These are phyloP conservation scores for Phataginus tricuspis DNA, from an alignment of 2,797 vertebrate species.

Conservation along the genomic window DNA sequence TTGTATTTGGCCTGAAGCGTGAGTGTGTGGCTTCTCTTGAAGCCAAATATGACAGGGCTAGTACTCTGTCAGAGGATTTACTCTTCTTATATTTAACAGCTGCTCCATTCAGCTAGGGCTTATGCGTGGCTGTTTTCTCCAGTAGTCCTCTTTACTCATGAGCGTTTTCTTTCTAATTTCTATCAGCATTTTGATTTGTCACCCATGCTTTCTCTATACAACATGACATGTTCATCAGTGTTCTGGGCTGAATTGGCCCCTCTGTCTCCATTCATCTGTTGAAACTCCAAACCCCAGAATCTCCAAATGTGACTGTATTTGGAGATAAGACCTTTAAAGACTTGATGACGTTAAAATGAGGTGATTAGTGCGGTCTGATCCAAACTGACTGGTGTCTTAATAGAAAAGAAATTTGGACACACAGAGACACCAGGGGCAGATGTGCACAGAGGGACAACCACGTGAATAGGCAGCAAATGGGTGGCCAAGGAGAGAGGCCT, in stretches of 20 bases:
- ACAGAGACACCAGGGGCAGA: background rate
- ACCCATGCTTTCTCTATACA: background rate
- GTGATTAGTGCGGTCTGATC: background rate
- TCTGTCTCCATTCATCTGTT: background rate
- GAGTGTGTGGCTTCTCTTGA: background rate
- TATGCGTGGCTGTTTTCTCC: background rate
- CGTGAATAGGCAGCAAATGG: background rate
- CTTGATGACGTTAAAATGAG: background rate
- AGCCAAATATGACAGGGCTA: background rate
- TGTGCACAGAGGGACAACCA: fast-evolving
- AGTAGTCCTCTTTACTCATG: background rate
- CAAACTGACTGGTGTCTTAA: background rate
- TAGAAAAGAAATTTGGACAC: background rate
- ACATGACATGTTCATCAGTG: background rate
- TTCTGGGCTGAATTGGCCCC: background rate
- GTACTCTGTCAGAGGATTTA: background rate
- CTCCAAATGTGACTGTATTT: background rate
- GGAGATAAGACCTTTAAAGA: background rate
- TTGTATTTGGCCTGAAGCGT: background rate
- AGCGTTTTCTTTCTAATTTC: background rate
- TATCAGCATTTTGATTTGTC: background rate
- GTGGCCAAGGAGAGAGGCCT: background rate
- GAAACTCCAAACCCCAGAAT: background rate
- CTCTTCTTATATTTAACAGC: background rate
- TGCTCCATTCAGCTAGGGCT: background rate